Conservation (phyloP, 2,888 invertebrate species). For the Charanyca ferruginea region DNA sequence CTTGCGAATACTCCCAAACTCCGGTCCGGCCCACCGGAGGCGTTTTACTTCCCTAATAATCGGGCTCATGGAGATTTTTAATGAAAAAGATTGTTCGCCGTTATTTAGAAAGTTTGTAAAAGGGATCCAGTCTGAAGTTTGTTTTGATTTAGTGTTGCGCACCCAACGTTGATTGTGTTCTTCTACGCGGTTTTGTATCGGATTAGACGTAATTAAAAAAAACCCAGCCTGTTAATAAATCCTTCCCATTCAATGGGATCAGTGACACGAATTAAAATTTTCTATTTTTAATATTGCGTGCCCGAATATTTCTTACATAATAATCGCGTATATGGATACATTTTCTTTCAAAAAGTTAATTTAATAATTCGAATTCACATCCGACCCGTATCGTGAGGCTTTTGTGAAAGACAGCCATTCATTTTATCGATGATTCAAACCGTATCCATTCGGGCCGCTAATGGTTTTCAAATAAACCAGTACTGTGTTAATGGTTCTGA, state of each 20-base stretch:
- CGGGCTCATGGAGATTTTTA: slow-evolving; percentile 89
- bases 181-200: slow-evolving; percentile 85
- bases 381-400: slow-evolving; percentile 71
- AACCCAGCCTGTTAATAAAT: slow-evolving; percentile 67
- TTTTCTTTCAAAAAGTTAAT: slow-evolving; percentile 69
- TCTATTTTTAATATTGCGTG: slow-evolving; percentile 27
- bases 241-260: slow-evolving; percentile 48
- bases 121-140: slow-evolving; percentile 87
- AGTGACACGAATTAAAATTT: slow-evolving; percentile 58
- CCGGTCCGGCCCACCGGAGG: slow-evolving; percentile 83
- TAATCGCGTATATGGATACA: slow-evolving; percentile 45
- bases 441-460: slow-evolving; percentile 80
- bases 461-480: slow-evolving; percentile 87
- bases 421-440: slow-evolving; percentile 80
- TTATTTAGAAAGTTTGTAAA: slow-evolving; percentile 90
- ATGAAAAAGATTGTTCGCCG: slow-evolving; percentile 90
- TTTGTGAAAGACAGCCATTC: slow-evolving; percentile 82
- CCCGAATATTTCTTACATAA: slow-evolving; percentile 22
- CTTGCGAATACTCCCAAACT: slow-evolving; percentile 84
- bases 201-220: slow-evolving; percentile 85
- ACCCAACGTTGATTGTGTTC: slow-evolving; percentile 84
- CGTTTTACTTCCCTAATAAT: slow-evolving; percentile 90
- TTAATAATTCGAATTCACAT: slow-evolving; percentile 75
- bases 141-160: slow-evolving; percentile 89
- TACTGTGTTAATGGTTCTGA: slow-evolving; percentile 79